Conservation (phyloP, 2,797 vertebrate species). For the Poecilia gillii region DNA sequence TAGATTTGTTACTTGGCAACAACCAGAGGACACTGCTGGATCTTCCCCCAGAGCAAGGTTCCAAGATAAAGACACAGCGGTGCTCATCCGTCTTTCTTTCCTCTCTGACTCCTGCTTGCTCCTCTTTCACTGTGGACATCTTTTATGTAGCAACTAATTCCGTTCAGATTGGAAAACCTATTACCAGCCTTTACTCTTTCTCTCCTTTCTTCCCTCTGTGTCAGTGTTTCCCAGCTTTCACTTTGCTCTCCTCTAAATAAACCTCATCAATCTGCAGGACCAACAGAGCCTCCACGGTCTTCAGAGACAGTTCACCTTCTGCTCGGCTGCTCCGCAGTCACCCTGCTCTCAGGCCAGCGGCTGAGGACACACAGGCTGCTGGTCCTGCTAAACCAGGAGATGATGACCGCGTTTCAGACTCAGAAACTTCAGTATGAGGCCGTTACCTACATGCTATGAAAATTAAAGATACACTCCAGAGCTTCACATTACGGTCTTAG, state of each 20-base stretch:
- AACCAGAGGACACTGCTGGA: not conserved
- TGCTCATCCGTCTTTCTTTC: slow-evolving; percentile 1
- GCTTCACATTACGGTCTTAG: not conserved
- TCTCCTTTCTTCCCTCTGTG: slow-evolving; percentile 2
- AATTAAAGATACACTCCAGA: not conserved
- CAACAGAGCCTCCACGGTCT: slow-evolving; percentile 44
- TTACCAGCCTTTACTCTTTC: slow-evolving; percentile 18
- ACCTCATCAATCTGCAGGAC: slow-evolving; percentile 68
- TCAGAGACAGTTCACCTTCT: slow-evolving; percentile 37
- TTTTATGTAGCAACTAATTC: slow-evolving; percentile 29
- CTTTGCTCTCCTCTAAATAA: slow-evolving; percentile 57
- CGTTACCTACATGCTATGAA: not conserved
- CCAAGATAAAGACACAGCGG: not conserved
- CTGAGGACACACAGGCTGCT: slow-evolving; percentile 15
- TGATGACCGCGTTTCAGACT: not conserved
- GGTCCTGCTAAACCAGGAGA: not conserved
- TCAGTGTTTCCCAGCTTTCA: slow-evolving; percentile 25
- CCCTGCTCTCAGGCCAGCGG: slow-evolving; percentile 7
- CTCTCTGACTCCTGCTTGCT: not conserved
- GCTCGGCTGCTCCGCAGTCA: slow-evolving; percentile 41
- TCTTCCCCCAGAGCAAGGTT: not conserved
- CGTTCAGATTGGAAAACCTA: slow-evolving; percentile 44
- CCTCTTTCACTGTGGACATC: not conserved
- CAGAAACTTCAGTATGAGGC: slow-evolving; percentile 17
- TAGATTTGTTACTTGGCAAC: slow-evolving; percentile 36